These are phyloP conservation scores for Choloepus didactylus DNA, from an alignment of 2,797 vertebrate species.

Conservation along the genomic window DNA sequence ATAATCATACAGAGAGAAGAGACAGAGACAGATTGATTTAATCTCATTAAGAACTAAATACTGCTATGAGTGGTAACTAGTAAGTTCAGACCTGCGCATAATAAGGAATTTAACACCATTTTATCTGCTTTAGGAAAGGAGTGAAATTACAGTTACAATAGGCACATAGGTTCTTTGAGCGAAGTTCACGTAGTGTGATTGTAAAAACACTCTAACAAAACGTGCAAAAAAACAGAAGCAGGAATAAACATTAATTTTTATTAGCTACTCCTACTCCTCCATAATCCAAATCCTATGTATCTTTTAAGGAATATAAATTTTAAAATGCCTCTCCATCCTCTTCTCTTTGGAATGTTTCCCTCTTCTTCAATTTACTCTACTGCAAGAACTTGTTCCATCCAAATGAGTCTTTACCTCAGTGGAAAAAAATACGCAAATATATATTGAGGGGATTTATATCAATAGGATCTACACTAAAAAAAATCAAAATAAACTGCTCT, in stretches of 20 bases:
- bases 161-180: not conserved
- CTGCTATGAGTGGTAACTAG: not conserved
- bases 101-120: constrained; percentile 19
- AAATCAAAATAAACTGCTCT: not conserved
- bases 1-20: not conserved
- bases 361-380: not conserved
- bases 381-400: not conserved
- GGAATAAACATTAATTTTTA: not conserved
- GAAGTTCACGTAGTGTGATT: not conserved
- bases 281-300: not conserved
- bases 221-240: not conserved
- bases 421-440: not conserved
- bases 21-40: not conserved
- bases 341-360: not conserved
- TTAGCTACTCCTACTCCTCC: not conserved
- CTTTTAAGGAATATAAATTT: not conserved
- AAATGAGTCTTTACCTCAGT: not conserved
- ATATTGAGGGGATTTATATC: constrained; percentile 6
- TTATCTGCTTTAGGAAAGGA: not conserved
- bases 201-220: constrained; percentile 21
- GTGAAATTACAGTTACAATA: not conserved
- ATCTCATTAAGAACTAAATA: not conserved
- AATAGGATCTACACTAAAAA: not conserved
- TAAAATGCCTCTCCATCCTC: not conserved
- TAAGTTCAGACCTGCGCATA: not conserved